A percentile compares a stretch with the other conserved stretches of the same genome.
Evolutionary conservation across 2,113 vertebrate species (phyloP).

Genomic region (rabbit (Oryctolagus cuniculus)): mOryCun1.1 NC_091434.1:23665501-23666000

Average conservation of each 20-base stretch:
- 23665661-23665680: neutral
- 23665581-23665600: neutral
- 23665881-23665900: too few relatives aligned
- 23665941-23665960: too few relatives aligned
- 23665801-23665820: too few relatives aligned
- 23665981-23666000: too few relatives aligned
- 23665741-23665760: neutral
- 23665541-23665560: neutral
- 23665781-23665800: too few relatives aligned
- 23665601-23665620: neutral
- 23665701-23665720: neutral
- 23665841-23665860: too few relatives aligned
- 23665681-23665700: neutral
- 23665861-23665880: too few relatives aligned
- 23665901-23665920: too few relatives aligned
- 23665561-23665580: neutral
- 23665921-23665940: too few relatives aligned
- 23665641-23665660: neutral
- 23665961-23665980: too few relatives aligned
- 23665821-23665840: too few relatives aligned
- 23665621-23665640: neutral
- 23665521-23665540: neutral
- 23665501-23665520: neutral
- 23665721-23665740: neutral
- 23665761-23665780: too few relatives aligned